Evolutionary conservation across 2,888 invertebrate genomes (phyloP).

Genomic region (Baronia brevicornis): DNA sequence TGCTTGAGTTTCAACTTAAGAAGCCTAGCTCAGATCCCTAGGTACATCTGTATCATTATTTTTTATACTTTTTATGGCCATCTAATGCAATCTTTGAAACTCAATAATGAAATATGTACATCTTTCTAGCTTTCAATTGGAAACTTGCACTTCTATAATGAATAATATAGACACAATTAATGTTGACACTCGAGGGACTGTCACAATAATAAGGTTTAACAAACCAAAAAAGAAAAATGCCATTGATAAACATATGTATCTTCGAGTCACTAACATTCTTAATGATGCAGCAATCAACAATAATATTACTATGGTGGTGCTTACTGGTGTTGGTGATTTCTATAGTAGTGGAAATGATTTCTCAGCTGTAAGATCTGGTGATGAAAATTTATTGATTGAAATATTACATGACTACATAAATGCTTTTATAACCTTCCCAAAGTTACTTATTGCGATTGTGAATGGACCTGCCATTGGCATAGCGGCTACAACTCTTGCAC

Average conservation of each 20-base stretch:
- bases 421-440: slow-evolving; percentile 90
- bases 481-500: slow-evolving; percentile 86
- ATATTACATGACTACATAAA: slow-evolving; percentile 78
- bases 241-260: slow-evolving; percentile 80
- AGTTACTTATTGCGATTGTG: slow-evolving; percentile 89
- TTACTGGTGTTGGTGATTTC: slow-evolving; percentile 88
- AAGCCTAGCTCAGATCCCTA: too few relatives aligned
- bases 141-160: slow-evolving; percentile 20
- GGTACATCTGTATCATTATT: too few relatives aligned
- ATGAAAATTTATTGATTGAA: slow-evolving; percentile 27
- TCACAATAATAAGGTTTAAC: slow-evolving; percentile 79
- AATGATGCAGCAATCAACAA: slow-evolving; percentile 81
- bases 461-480: slow-evolving; percentile 98
- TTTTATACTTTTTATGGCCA: too few relatives aligned
- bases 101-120: too few relatives aligned
- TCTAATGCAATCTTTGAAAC: too few relatives aligned
- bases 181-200: slow-evolving; percentile 35
- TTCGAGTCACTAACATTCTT: slow-evolving; percentile 77
- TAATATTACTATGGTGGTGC: slow-evolving; percentile 79
- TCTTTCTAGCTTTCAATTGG: background rate
- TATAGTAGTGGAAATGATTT: slow-evolving; percentile 92
- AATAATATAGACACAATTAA: slow-evolving; percentile 34
- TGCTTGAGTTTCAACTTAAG: too few relatives aligned
- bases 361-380: slow-evolving; percentile 16
- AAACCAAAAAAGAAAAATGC: slow-evolving; percentile 89